Evolutionary conservation across 2,797 vertebrate species (phyloP).

Genomic region (Parauchenoglanis punctatus): DNA sequence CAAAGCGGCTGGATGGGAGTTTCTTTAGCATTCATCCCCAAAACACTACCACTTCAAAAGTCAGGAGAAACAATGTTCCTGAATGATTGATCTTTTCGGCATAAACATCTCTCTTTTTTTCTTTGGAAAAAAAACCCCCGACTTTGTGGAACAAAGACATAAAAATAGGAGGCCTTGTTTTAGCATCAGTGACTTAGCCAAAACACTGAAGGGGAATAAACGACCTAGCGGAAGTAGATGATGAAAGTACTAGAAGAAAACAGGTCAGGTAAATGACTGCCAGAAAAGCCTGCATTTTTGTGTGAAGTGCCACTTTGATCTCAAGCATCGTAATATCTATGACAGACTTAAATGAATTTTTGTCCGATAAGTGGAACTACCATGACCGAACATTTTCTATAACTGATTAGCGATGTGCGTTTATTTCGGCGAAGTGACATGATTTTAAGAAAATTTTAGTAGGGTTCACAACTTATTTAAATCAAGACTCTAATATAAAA

Average conservation of each 20-base stretch:
- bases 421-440: neutral
- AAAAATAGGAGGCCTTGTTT: conserved; percentile 60
- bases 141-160: conserved; percentile 65
- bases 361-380: conserved; percentile 11
- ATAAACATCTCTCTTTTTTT: conserved; percentile 60
- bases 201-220: conserved; percentile 74
- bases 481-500: neutral
- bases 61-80: conserved; percentile 76
- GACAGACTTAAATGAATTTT: conserved; percentile 42
- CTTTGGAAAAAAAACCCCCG: conserved; percentile 49
- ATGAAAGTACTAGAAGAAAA: conserved; percentile 71
- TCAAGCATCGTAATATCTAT: conserved; percentile 42
- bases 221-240: conserved; percentile 65
- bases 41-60: conserved; percentile 78
- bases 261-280: conserved; percentile 59
- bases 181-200: conserved; percentile 68
- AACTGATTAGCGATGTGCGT: neutral
- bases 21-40: conserved; percentile 78
- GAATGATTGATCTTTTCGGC: conserved; percentile 72
- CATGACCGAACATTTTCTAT: neutral
- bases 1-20: conserved; percentile 66
- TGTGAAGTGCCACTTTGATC: conserved; percentile 13
- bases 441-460: neutral
- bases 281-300: conserved; percentile 11
- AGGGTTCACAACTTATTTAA: neutral